Conservation (phyloP, 2,797 vertebrate genomes). For the Sebastes paucispinis region DNA sequence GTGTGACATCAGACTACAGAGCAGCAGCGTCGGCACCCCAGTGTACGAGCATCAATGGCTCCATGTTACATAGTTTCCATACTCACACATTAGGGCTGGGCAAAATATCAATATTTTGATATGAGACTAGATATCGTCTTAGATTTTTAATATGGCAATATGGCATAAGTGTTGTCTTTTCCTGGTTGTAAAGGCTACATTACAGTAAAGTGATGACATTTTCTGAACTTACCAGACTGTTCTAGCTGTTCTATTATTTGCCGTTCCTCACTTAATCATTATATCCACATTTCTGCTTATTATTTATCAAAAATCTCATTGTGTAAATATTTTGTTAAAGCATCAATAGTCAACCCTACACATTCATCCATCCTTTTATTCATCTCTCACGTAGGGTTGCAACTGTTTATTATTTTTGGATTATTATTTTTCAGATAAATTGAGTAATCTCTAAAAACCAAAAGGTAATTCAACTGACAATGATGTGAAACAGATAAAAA, state of each 20-base stretch:
- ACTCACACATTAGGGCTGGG: background rate
- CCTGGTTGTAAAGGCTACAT: no score
- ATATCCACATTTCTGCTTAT: no score
- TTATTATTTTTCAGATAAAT: background rate
- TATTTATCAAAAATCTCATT: no score
- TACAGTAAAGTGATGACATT: no score
- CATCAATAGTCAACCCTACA: background rate
- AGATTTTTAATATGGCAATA: no score
- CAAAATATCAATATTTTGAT: no score
- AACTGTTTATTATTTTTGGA: background rate
- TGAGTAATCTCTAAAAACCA: background rate
- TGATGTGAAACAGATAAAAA: background rate
- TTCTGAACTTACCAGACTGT: no score
- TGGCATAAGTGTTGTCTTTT: no score
- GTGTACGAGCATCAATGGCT: constrained; percentile 8
- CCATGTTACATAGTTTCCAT: background rate
- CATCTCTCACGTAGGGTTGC: background rate
- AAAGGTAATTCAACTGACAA: background rate
- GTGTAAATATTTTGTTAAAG: no score
- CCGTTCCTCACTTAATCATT: no score
- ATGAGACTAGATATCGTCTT: no score
- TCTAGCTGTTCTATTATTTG: no score
- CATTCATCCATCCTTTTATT: background rate
- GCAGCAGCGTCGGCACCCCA: constrained; percentile 26
- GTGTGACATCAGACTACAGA: constrained; percentile 49